Conservation (phyloP, 37 sponge, comb jelly and placozoan species). For the Theonella swinhoei region DNA sequence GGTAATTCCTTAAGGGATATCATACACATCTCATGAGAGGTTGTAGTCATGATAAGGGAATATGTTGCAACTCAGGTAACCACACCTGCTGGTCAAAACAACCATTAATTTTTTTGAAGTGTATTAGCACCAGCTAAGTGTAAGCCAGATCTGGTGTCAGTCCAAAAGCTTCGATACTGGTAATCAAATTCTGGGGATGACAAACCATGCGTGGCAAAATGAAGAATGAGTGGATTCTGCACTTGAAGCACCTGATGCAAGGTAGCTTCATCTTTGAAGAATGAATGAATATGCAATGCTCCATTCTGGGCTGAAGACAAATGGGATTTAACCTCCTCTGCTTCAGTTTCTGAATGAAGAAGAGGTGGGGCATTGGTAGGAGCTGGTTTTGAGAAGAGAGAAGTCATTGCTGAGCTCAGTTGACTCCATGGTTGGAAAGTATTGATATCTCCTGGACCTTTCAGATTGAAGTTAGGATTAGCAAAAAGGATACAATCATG, state of each 20-base stretch:
- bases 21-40: too few relatives aligned
- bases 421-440: neutral
- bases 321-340: conserved; percentile 2
- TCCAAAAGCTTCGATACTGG: conserved; percentile 38
- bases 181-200: conserved; percentile 37
- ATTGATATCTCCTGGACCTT: neutral
- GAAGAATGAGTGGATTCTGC: conserved; percentile 14
- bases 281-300: neutral
- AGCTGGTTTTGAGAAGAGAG: conserved; percentile 17
- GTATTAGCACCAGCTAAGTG: conserved; percentile 42
- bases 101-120: too few relatives aligned
- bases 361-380: conserved; percentile 16
- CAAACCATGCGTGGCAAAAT: conserved; percentile 50
- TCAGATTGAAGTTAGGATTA: conserved; percentile 29
- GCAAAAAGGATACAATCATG: conserved; percentile 27
- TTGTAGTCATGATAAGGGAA: too few relatives aligned
- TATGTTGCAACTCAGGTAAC: too few relatives aligned
- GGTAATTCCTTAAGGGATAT: too few relatives aligned
- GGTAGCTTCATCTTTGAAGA: conserved; percentile 15
- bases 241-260: conserved; percentile 3
- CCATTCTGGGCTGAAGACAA: neutral
- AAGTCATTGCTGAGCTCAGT: conserved; percentile 8
- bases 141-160: conserved; percentile 42
- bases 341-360: conserved; percentile 31
- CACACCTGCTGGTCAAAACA: too few relatives aligned